A percentile compares a stretch with the other conserved stretches of the same genome.
Evolutionary conservation across 2,797 vertebrate species (phyloP).

Genomic region (Amblyopsis hoosieri): DNA sequence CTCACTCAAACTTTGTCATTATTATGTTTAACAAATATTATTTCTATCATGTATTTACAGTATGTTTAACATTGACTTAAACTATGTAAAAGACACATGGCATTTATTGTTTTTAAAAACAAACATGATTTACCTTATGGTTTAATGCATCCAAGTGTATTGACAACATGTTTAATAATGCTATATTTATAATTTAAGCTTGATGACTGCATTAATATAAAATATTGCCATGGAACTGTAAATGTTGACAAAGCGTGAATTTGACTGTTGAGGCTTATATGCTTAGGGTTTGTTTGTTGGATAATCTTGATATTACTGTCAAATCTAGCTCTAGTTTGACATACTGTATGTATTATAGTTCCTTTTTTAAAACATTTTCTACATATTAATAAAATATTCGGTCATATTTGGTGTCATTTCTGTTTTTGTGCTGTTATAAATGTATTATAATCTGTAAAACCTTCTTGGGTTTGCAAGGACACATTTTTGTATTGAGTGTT

Average conservation of each 20-base stretch:
- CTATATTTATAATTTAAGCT: constrained; percentile 32
- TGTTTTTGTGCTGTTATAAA: background rate
- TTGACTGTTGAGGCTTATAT: constrained; percentile 69
- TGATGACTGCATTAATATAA: constrained; percentile 47
- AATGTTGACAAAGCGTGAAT: constrained; percentile 66
- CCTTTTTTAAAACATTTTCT: constrained; percentile 99
- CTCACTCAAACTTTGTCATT: constrained; percentile 14
- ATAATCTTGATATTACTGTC: constrained; percentile 77
- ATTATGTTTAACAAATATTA: background rate
- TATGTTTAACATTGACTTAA: constrained; percentile 21
- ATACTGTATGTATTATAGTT: constrained; percentile 95
- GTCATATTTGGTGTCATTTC: constrained; percentile 40
- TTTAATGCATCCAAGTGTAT: constrained; percentile 33
- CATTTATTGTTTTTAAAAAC: constrained; percentile 13
- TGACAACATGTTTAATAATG: constrained; percentile 18
- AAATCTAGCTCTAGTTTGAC: constrained; percentile 93
- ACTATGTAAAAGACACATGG: constrained; percentile 18
- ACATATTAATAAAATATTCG: constrained; percentile 99
- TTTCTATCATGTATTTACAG: constrained; percentile 37
- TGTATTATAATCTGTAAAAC: background rate
- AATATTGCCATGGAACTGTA: constrained; percentile 58
- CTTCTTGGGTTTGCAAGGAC: background rate
- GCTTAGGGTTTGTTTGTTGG: constrained; percentile 70
- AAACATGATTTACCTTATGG: constrained; percentile 24
- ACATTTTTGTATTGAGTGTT: background rate